Conservation (phyloP, 1,140 invertebrate genomes). For the Gryon sp. region DNA sequence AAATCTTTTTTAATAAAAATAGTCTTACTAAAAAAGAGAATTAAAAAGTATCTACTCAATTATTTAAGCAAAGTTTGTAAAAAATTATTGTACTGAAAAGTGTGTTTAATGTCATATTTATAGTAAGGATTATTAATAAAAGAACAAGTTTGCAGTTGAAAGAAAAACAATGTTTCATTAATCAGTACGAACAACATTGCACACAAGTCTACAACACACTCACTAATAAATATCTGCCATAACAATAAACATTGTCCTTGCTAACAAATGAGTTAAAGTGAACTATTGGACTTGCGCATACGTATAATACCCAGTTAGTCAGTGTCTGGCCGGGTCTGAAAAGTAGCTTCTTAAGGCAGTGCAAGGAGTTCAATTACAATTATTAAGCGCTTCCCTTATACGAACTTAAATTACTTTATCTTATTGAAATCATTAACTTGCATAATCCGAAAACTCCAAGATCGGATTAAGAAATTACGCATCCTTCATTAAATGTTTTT, state of each 20-base stretch:
- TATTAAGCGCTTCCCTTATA: slow-evolving; percentile 47
- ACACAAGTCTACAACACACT: too few species aligned
- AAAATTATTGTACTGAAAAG: too few species aligned
- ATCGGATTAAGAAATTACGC: not conserved
- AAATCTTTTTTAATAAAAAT: too few species aligned
- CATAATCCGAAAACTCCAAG: slow-evolving; percentile 1
- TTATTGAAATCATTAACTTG: slow-evolving; percentile 27
- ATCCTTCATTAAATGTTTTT: not conserved
- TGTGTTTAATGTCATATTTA: too few species aligned
- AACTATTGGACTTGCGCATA: slow-evolving; percentile 12
- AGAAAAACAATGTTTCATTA: too few species aligned
- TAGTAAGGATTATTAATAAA: too few species aligned
- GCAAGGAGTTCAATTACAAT: slow-evolving; percentile 48
- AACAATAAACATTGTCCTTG: slow-evolving; percentile 11
- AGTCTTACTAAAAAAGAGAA: too few species aligned
- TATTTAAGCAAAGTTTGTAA: too few species aligned
- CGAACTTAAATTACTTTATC: slow-evolving; percentile 19
- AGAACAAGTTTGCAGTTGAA: too few species aligned
- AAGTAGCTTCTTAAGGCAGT: slow-evolving; percentile 42
- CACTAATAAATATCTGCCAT: not conserved
- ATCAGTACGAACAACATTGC: too few species aligned
- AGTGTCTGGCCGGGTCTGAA: slow-evolving; percentile 37
- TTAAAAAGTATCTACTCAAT: too few species aligned
- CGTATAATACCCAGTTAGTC: slow-evolving; percentile 34
- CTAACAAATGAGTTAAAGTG: slow-evolving; percentile 15